Conservation (phyloP, 2,888 invertebrate genomes). For the Scaptomyza parva region DNA sequence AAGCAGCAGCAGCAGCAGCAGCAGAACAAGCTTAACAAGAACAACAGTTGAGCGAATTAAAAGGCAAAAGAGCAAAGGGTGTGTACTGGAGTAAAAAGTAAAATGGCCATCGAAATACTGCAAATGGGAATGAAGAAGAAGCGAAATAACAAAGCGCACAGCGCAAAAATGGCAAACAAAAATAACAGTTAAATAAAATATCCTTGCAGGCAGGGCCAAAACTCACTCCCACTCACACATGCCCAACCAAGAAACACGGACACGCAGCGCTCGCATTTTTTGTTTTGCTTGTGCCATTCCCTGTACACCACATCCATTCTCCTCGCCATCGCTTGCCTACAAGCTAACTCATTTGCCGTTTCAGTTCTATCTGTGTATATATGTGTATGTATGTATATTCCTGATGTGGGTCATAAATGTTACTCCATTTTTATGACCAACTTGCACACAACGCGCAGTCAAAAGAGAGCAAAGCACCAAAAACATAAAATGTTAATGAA, state of each 20-base stretch:
- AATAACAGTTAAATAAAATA: constrained; percentile 77
- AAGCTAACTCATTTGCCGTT: constrained; percentile 36
- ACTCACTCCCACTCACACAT: constrained; percentile 4
- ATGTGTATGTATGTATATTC: constrained; percentile 17
- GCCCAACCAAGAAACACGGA: constrained; percentile 31
- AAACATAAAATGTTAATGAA: constrained; percentile 1
- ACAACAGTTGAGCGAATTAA: constrained; percentile 9
- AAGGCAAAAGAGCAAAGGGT: constrained; percentile 25
- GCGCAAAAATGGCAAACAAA: constrained; percentile 56
- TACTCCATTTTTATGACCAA: constrained; percentile 81
- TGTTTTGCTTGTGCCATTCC: constrained; percentile 6
- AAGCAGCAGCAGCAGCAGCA: constrained; percentile 11
- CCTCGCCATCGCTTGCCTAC: neutral
- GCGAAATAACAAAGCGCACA: constrained; percentile 60
- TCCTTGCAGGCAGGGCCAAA: constrained; percentile 52
- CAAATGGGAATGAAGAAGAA: constrained; percentile 32
- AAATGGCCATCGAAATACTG: constrained; percentile 51
- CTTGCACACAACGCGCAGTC: constrained; percentile 73
- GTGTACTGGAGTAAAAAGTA: constrained; percentile 51
- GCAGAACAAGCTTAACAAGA: constrained; percentile 12
- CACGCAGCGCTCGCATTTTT: constrained; percentile 55
- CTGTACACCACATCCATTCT: neutral
- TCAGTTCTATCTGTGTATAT: constrained; percentile 34
- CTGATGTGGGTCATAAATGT: constrained; percentile 82
- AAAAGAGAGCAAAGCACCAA: constrained; percentile 28